Percentiles rank a stretch among this genome's conserved stretches.
These are phyloP conservation scores for Heliconius hermathena DNA, from an alignment of 1,140 invertebrate genomes.

Conservation along the genomic window DNA sequence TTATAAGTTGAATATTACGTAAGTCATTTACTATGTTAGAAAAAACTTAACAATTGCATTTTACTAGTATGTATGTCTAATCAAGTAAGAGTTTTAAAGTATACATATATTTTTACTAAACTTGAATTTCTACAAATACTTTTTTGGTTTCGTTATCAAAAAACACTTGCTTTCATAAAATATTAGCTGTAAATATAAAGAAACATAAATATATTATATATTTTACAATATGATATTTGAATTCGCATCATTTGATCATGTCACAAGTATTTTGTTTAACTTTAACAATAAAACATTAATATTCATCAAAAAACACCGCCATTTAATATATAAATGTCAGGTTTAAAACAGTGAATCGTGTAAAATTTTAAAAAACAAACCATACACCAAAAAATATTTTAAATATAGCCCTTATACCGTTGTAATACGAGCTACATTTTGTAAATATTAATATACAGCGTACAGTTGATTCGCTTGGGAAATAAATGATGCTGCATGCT, in stretches of 20 bases:
- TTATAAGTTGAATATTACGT: too few relatives aligned
- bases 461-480: slow-evolving; percentile 37
- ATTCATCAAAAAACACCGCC: slow-evolving; percentile 2
- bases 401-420: slow-evolving; percentile 10
- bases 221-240: not conserved
- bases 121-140: too few relatives aligned
- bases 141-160: too few relatives aligned
- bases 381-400: not conserved
- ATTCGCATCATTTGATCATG: not conserved
- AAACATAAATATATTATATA: not conserved
- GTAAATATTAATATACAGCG: slow-evolving; percentile 12
- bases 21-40: too few relatives aligned
- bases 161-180: too few relatives aligned
- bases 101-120: too few relatives aligned
- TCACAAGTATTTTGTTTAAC: not conserved
- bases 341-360: slow-evolving; percentile 16
- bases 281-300: slow-evolving; percentile 4
- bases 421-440: slow-evolving; percentile 12
- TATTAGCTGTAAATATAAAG: too few relatives aligned
- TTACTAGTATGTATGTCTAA: too few relatives aligned
- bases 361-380: slow-evolving; percentile 27
- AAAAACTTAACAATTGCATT: too few relatives aligned
- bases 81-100: too few relatives aligned
- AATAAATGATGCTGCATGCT: slow-evolving; percentile 40
- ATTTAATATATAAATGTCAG: slow-evolving; percentile 10